Percentiles rank a stretch among this genome's conserved stretches.
Evolutionary conservation across 2,888 invertebrate genomes (phyloP).

Genomic region (Ennomos erosarius): DNA sequence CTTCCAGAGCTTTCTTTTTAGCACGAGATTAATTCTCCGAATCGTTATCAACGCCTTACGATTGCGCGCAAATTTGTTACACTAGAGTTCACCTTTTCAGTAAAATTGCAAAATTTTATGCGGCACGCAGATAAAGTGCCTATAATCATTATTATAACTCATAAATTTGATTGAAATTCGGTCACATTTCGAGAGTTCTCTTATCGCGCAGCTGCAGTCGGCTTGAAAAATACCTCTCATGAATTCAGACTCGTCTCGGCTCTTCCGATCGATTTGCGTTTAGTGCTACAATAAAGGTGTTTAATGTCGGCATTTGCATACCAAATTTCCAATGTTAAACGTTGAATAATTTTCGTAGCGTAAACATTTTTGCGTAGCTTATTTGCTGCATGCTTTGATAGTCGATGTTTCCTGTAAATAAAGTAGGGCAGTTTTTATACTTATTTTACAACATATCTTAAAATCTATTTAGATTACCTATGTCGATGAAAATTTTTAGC

Average conservation of each 20-base stretch:
- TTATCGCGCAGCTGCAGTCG: constrained; percentile 82
- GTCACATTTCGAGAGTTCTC: constrained; percentile 78
- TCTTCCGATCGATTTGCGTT: constrained; percentile 80
- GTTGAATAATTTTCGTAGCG: constrained; percentile 51
- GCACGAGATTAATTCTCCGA: constrained; percentile 78
- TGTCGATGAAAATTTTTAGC: too few species aligned
- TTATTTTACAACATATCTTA: neutral
- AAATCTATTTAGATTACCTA: too few species aligned
- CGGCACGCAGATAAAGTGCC: constrained; percentile 78
- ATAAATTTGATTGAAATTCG: constrained; percentile 85
- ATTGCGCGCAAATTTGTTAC: constrained; percentile 82
- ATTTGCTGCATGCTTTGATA: constrained; percentile 44
- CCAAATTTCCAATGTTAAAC: constrained; percentile 61
- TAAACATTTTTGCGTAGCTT: constrained; percentile 48
- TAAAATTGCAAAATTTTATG: constrained; percentile 81
- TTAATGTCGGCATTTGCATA: constrained; percentile 74
- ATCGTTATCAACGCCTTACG: constrained; percentile 82
- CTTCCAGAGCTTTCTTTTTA: constrained; percentile 62
- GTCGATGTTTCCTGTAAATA: constrained; percentile 29
- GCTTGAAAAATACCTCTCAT: constrained; percentile 79
- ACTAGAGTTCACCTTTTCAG: constrained; percentile 82
- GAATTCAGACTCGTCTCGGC: constrained; percentile 63
- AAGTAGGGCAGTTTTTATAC: constrained; percentile 8
- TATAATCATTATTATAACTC: constrained; percentile 84
- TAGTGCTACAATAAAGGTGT: constrained; percentile 76